Percentiles rank a stretch among this genome's conserved stretches.
Conservation (phyloP, 2,888 invertebrate species). For the Creontiades dilutus region DNA sequence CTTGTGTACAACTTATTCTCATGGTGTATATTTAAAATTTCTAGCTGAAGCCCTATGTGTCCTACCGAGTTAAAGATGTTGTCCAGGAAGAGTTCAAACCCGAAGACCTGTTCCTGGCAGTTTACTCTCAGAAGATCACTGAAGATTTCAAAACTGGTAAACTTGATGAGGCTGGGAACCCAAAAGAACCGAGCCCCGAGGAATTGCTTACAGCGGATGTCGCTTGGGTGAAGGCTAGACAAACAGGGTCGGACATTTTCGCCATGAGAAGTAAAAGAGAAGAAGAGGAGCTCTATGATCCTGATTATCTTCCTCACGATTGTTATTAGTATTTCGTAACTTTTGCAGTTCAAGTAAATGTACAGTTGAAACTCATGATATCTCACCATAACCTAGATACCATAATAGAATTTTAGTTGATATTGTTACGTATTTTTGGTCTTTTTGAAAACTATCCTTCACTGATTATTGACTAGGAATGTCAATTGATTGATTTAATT, state of each 20-base stretch:
- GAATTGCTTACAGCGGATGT: constrained; percentile 87
- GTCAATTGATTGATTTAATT: too few relatives aligned
- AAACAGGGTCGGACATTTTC: constrained; percentile 92
- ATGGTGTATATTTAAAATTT: constrained; percentile 76
- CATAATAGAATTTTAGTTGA: too few relatives aligned
- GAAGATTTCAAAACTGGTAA: constrained; percentile 87
- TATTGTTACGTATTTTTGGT: too few relatives aligned
- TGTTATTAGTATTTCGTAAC: not conserved
- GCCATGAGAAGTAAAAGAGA: constrained; percentile 72
- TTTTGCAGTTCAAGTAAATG: too few relatives aligned
- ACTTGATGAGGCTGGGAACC: constrained; percentile 84
- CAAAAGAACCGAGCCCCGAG: constrained; percentile 85
- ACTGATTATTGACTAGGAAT: too few relatives aligned
- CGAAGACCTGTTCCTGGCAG: constrained; percentile 88
- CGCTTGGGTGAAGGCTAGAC: constrained; percentile 85
- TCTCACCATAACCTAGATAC: too few relatives aligned
- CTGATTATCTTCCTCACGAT: constrained; percentile 62
- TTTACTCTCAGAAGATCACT: constrained; percentile 89
- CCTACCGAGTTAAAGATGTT: constrained; percentile 88
- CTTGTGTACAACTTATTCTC: not conserved
- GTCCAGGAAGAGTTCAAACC: constrained; percentile 90
- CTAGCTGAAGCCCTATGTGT: constrained; percentile 94
- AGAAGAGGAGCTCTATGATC: constrained; percentile 73
- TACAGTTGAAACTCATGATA: too few relatives aligned
- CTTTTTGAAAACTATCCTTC: too few relatives aligned